These are phyloP conservation scores for Elymnias hypermnestra DNA, from an alignment of 1,140 invertebrate species.

Conservation along the genomic window DNA sequence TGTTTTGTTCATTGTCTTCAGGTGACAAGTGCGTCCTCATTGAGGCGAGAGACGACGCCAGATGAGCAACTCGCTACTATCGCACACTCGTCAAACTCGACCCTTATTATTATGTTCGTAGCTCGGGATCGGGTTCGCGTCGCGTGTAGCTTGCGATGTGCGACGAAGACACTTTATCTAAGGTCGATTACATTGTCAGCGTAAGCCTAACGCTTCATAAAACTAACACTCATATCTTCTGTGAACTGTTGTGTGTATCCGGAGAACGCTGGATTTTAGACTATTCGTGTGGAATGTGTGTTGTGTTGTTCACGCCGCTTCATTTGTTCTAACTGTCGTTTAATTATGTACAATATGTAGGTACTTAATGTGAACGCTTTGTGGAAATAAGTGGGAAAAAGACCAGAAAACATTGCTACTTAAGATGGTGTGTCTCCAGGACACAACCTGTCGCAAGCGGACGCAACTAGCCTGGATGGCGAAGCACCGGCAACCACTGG, in stretches of 20 bases:
- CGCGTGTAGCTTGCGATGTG: conserved; percentile 72
- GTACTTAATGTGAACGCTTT: conserved; percentile 31
- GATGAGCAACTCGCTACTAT: conserved; percentile 72
- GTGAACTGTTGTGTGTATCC: conserved; percentile 70
- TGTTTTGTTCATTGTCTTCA: conserved; percentile 78
- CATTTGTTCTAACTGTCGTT: conserved; percentile 51
- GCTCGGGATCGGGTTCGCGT: conserved; percentile 61
- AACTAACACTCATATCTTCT: conserved; percentile 60
- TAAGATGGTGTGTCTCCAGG: conserved; percentile 80
- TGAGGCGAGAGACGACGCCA: conserved; percentile 79
- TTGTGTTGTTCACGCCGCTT: conserved; percentile 67
- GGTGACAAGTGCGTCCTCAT: conserved; percentile 82
- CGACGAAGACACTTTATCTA: conserved; percentile 71
- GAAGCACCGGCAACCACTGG: conserved; percentile 86
- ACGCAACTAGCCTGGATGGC: conserved; percentile 90
- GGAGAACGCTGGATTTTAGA: conserved; percentile 68
- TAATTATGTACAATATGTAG: conserved; percentile 26
- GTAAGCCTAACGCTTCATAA: conserved; percentile 72
- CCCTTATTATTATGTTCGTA: conserved; percentile 58
- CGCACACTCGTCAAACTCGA: conserved; percentile 64
- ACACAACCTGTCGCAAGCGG: conserved; percentile 92
- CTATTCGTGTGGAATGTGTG: conserved; percentile 69
- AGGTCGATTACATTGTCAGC: conserved; percentile 72
- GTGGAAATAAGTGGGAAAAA: conserved; percentile 30
- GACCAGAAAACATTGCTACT: conserved; percentile 52